A percentile compares a stretch with the other conserved stretches of the same genome.
Conservation (phyloP, 2,113 vertebrate genomes). For the Crotalus viridis region DNA sequence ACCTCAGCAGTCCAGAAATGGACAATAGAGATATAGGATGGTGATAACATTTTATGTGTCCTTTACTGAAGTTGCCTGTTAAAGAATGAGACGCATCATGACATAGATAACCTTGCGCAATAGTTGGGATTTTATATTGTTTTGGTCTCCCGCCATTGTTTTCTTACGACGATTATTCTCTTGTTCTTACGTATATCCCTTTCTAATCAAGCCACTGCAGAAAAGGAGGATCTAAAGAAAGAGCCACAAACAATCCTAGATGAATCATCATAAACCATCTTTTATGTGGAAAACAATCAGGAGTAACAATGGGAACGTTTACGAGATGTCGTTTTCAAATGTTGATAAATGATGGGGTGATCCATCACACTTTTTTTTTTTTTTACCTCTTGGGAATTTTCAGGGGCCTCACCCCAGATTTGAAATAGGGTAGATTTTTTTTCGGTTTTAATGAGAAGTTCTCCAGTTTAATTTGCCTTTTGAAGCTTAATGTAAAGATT, state of each 20-base stretch:
- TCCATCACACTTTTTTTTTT: background rate
- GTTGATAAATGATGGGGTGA: background rate
- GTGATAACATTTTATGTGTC: background rate
- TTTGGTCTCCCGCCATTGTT: background rate
- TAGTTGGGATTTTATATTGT: background rate
- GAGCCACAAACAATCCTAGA: background rate
- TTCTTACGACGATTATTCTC: background rate
- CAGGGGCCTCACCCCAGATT: background rate
- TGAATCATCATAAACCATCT: background rate
- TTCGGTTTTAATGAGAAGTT: background rate
- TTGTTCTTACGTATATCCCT: background rate
- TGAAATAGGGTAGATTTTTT: background rate
- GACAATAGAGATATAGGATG: background rate
- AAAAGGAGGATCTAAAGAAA: background rate
- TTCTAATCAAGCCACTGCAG: background rate
- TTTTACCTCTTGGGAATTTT: background rate
- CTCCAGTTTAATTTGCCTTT: background rate
- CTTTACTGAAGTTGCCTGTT: background rate
- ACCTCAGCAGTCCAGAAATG: background rate
- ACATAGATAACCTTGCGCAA: background rate
- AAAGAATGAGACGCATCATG: background rate
- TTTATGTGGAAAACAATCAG: background rate
- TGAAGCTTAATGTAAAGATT: background rate
- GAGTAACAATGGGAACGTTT: background rate
- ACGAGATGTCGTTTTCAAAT: background rate